phyloP scores from a whole-genome alignment of 1,140 invertebrate genomes.

The Leptopilina clavipes region DNA sequence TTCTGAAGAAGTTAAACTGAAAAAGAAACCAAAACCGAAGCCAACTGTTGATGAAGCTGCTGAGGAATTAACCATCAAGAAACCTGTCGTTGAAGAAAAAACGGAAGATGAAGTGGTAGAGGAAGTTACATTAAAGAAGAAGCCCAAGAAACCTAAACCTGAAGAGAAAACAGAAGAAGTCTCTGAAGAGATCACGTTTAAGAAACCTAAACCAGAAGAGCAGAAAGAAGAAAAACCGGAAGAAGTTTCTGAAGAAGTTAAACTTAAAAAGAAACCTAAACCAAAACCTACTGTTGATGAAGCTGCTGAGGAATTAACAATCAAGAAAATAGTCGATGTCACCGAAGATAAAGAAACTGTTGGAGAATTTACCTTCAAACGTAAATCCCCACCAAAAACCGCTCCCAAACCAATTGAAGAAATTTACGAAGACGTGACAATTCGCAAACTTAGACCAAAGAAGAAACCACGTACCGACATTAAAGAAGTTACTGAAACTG shows the following conservation, averaged over 20 bases:
- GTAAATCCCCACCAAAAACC: background rate
- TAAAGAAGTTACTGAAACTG: constrained; percentile 82
- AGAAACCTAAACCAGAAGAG: constrained; percentile 69
- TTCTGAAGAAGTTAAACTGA: constrained; percentile 58
- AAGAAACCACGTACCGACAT: constrained; percentile 72
- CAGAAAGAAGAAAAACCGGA: constrained; percentile 76
- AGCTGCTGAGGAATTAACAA: constrained; percentile 71
- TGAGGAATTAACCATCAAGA: background rate
- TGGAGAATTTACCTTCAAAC: constrained; percentile 55
- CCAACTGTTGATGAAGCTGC: constrained; percentile 50
- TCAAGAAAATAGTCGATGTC: constrained; percentile 44
- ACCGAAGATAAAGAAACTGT: constrained; percentile 45
- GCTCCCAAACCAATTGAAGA: constrained; percentile 79
- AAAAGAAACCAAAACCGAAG: constrained; percentile 54
- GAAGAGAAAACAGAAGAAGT: constrained; percentile 42
- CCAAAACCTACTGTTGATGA: constrained; percentile 74
- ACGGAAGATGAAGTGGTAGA: constrained; percentile 52
- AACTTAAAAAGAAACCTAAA: constrained; percentile 80
- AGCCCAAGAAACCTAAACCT: constrained; percentile 48
- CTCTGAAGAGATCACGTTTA: constrained; percentile 70
- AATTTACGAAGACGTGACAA: constrained; percentile 78
- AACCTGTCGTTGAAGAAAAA: constrained; percentile 53
- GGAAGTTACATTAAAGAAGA: constrained; percentile 52
- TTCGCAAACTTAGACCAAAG: constrained; percentile 9
- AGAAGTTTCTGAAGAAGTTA: constrained; percentile 84